Evolutionary conservation across 2,113 vertebrate species (phyloP).

Genomic region (Psophia crepitans): DNA sequence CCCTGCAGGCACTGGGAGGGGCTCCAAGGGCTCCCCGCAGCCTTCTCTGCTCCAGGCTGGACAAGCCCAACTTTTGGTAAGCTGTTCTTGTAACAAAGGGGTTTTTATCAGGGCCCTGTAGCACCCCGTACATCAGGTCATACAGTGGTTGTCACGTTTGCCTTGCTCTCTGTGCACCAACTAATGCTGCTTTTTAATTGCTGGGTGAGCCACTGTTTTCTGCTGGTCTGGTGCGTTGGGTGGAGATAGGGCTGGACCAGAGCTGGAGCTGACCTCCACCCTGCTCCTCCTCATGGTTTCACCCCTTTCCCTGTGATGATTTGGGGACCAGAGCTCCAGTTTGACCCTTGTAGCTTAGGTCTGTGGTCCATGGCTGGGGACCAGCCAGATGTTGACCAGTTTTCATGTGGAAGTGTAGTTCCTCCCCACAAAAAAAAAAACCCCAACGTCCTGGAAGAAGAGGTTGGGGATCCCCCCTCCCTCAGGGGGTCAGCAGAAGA

Average conservation of each 20-base stretch:
- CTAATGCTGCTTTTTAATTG: background rate
- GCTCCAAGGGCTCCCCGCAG: too few species aligned
- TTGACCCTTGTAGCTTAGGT: background rate
- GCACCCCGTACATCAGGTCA: accelerated
- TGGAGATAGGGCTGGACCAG: background rate
- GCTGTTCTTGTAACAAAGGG: background rate
- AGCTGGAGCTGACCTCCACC: background rate
- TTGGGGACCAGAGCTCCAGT: background rate
- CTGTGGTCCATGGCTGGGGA: background rate
- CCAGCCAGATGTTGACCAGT: accelerated
- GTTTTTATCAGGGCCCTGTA: background rate
- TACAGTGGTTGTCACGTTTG: background rate
- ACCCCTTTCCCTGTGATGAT: accelerated
- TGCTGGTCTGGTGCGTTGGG: background rate
- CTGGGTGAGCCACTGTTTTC: background rate
- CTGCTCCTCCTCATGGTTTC: background rate
- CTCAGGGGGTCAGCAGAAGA: accelerated
- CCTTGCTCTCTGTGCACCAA: background rate
- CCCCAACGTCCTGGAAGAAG: background rate
- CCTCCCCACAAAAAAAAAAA: background rate
- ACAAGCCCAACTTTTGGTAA: background rate
- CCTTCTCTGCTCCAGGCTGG: too few species aligned
- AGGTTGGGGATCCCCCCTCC: background rate
- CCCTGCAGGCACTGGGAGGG: too few species aligned
- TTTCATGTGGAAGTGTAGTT: background rate